A percentile compares a stretch with the other conserved stretches of the same genome.
phyloP scores from a whole-genome alignment of 2,888 invertebrate species.

The Cantharis rufa region DNA sequence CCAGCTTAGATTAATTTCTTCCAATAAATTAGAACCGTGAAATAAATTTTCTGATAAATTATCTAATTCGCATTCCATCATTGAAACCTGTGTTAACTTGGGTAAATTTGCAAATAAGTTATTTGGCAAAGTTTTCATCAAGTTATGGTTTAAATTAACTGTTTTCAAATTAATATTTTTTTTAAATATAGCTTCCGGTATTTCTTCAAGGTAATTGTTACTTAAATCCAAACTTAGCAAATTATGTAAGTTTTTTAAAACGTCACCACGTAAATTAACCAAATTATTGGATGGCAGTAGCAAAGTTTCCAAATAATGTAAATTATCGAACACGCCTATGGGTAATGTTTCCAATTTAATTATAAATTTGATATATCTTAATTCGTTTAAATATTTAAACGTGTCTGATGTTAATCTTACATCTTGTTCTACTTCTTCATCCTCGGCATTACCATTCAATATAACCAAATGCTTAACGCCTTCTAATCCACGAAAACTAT shows the following conservation, averaged over 20 bases:
- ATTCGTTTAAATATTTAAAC: slow-evolving; percentile 23
- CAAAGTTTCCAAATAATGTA: slow-evolving; percentile 36
- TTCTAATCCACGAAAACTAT: background rate
- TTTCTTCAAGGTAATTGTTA: slow-evolving; percentile 42
- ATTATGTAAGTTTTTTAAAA: slow-evolving; percentile 40
- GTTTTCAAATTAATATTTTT: slow-evolving; percentile 42
- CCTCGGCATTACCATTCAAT: background rate
- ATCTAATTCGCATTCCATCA: slow-evolving; percentile 63
- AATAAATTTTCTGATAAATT: slow-evolving; percentile 20
- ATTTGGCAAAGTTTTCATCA: slow-evolving; percentile 61
- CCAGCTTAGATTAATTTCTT: background rate
- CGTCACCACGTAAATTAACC: slow-evolving; percentile 31
- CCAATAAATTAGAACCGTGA: background rate
- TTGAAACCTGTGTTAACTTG: slow-evolving; percentile 63
- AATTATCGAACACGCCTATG: slow-evolving; percentile 35
- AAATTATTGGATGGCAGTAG: slow-evolving; percentile 42
- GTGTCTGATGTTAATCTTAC: background rate
- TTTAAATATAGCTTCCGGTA: slow-evolving; percentile 42
- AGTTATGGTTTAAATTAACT: slow-evolving; percentile 49
- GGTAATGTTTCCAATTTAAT: slow-evolving; percentile 39
- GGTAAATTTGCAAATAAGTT: slow-evolving; percentile 67
- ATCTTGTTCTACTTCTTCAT: background rate
- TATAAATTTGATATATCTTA: slow-evolving; percentile 38
- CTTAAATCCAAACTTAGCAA: slow-evolving; percentile 47
- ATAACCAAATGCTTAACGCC: background rate